phyloP scores from a whole-genome alignment of 1,140 invertebrate genomes.

The Orchestia grillus region DNA sequence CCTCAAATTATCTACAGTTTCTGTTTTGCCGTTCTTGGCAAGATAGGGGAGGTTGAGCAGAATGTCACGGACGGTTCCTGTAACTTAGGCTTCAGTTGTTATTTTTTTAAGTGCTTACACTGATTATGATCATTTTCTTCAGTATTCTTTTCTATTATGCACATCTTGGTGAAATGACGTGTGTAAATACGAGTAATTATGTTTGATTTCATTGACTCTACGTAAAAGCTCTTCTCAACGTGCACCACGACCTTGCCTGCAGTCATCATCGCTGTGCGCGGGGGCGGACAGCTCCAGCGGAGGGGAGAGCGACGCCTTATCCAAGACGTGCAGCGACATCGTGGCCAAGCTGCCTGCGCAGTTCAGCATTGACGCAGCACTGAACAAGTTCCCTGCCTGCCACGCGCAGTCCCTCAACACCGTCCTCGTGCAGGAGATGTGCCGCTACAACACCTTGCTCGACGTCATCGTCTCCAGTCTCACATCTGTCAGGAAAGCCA shows the following conservation, averaged over 20 bases:
- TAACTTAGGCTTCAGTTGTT: no score
- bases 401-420: constrained; percentile 76
- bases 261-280: constrained; percentile 46
- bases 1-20: no score
- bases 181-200: neutral
- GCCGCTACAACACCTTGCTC: constrained; percentile 73
- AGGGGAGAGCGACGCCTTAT: constrained; percentile 72
- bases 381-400: constrained; percentile 73
- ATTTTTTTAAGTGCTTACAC: no score
- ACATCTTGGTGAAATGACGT: neutral
- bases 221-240: neutral
- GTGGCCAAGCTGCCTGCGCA: constrained; percentile 72
- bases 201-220: no score
- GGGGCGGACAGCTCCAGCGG: constrained; percentile 70
- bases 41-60: no score
- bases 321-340: constrained; percentile 73
- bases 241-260: neutral
- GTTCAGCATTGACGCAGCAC: constrained; percentile 72
- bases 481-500: constrained; percentile 63
- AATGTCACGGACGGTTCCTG: no score
- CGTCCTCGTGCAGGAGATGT: constrained; percentile 76
- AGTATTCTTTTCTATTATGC: neutral
- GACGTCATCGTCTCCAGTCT: constrained; percentile 71
- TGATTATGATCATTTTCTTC: neutral
- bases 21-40: no score